Percentiles rank a stretch among this genome's conserved stretches.
These are phyloP conservation scores for Mesoligia furuncula DNA, from an alignment of 2,888 invertebrate species.

Conservation along the genomic window DNA sequence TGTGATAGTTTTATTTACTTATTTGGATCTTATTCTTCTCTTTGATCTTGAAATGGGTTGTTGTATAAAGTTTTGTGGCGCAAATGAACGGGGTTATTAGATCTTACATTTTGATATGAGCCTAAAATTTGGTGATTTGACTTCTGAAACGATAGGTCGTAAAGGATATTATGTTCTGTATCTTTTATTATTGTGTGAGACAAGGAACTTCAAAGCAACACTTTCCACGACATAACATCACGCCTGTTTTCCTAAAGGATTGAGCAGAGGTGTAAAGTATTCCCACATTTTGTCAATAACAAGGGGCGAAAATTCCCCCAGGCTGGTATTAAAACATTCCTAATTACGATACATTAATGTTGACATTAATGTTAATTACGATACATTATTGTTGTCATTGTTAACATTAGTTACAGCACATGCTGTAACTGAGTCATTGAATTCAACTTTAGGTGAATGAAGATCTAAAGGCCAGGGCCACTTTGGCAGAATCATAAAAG, in stretches of 20 bases:
- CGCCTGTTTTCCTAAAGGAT: neutral
- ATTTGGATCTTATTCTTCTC: neutral
- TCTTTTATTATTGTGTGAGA: neutral
- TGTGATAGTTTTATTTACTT: constrained; percentile 39
- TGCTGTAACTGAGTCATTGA: neutral
- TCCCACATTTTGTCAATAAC: neutral
- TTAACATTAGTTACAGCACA: too few species aligned
- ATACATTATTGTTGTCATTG: too few species aligned
- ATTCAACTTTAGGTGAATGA: neutral
- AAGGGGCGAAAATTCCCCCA: neutral
- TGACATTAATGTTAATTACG: neutral
- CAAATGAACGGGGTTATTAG: neutral
- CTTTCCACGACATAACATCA: neutral
- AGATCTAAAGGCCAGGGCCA: neutral
- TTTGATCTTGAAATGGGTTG: neutral
- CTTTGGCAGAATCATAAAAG: too few species aligned
- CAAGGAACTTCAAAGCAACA: neutral
- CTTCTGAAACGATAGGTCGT: neutral
- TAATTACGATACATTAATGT: neutral
- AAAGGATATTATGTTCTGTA: neutral
- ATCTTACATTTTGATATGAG: neutral
- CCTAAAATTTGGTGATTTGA: neutral
- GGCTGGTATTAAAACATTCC: neutral
- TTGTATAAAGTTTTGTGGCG: neutral
- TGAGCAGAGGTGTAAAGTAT: too few species aligned